A percentile compares a stretch with the other conserved stretches of the same genome.
phyloP scores from a whole-genome alignment of 2,113 vertebrate species.

The Scalopus aquaticus region DNA sequence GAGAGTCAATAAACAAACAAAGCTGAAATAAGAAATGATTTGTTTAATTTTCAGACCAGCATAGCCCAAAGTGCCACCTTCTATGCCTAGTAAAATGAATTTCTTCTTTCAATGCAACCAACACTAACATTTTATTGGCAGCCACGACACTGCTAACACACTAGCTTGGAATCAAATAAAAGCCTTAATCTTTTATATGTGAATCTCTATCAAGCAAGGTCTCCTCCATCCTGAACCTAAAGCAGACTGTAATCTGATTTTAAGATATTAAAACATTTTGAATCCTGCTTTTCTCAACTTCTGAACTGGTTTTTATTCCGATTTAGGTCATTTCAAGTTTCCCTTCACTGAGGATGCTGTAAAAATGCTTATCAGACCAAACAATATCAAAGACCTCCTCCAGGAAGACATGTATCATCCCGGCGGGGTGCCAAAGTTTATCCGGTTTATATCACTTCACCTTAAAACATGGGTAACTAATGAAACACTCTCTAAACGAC shows the following conservation, averaged over 20 bases:
- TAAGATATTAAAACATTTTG: neutral
- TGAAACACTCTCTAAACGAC: conserved; percentile 8
- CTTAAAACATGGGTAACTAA: conserved; percentile 23
- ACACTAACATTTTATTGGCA: neutral
- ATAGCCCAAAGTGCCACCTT: neutral
- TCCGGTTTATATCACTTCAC: neutral
- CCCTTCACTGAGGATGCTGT: neutral
- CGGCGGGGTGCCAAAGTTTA: neutral
- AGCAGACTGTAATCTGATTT: neutral
- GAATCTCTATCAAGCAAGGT: neutral
- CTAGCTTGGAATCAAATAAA: neutral
- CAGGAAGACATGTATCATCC: neutral
- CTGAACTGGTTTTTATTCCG: conserved; percentile 31
- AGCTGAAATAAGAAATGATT: conserved; percentile 44
- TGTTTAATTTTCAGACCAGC: neutral
- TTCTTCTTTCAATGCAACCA: neutral
- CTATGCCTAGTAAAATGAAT: neutral
- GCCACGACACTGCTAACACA: neutral
- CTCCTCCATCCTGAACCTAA: neutral
- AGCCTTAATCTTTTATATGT: neutral
- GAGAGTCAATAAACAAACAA: conserved; percentile 28
- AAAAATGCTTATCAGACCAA: conserved; percentile 35
- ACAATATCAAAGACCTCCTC: conserved; percentile 23
- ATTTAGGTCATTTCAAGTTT: conserved; percentile 27
- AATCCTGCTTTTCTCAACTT: conserved; percentile 27